Conservation (phyloP, 2,888 invertebrate genomes). For the Luperina nickerlii region DNA sequence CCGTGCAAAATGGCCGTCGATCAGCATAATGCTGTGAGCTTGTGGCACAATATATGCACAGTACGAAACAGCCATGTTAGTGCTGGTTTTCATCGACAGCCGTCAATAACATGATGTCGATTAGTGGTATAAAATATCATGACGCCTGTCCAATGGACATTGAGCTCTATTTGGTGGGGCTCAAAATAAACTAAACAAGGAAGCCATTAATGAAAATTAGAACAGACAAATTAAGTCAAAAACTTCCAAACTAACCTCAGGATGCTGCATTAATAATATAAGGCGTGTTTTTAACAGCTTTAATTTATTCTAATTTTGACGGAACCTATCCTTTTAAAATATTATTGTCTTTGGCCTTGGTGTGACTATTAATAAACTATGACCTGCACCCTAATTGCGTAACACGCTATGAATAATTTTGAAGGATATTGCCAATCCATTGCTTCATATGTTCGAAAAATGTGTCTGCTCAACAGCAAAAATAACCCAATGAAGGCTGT, state of each 20-base stretch:
- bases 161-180: not conserved
- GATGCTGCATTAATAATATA: constrained; percentile 27
- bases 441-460: too few species aligned
- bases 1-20: not conserved
- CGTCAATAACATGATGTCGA: not conserved
- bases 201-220: constrained; percentile 32
- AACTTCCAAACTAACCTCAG: constrained; percentile 22
- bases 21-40: not conserved
- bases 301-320: not conserved
- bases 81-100: not conserved
- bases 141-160: not conserved
- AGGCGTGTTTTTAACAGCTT: constrained; percentile 5
- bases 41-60: not conserved
- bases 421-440: too few species aligned
- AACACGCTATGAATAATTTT: too few species aligned
- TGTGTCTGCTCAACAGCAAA: too few species aligned
- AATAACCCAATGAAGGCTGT: too few species aligned
- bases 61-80: not conserved
- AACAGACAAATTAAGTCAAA: constrained; percentile 26
- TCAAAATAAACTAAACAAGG: constrained; percentile 21
- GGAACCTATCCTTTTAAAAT: not conserved
- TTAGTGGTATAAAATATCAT: not conserved
- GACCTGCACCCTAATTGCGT: too few species aligned
- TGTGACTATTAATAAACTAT: not conserved
- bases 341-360: not conserved